Conservation (phyloP, 2,797 vertebrate genomes). For the Cygnus olor region DNA sequence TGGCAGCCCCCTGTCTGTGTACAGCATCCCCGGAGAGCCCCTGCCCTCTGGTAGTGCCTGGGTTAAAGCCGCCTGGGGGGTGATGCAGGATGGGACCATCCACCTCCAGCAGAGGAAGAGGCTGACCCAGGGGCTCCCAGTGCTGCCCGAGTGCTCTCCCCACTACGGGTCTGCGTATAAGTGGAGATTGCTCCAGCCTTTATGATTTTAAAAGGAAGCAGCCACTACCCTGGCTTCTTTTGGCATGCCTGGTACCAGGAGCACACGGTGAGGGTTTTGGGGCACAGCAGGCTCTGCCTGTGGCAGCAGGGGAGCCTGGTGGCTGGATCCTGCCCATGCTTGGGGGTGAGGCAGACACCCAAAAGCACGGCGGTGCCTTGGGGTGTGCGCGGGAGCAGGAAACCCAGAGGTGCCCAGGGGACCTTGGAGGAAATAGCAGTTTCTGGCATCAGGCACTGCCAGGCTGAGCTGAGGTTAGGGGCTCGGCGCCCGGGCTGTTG, state of each 20-base stretch:
- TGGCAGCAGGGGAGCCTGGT: background rate
- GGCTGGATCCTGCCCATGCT: background rate
- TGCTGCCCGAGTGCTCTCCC: accelerated
- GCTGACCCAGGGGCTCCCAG: background rate
- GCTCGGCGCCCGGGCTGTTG: background rate
- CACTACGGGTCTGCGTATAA: accelerated
- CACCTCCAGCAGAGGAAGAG: background rate
- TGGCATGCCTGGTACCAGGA: background rate
- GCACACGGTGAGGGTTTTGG: accelerated
- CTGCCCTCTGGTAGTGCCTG: background rate
- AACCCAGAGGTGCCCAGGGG: background rate
- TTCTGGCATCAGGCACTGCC: background rate
- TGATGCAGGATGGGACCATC: background rate
- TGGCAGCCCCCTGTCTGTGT: background rate
- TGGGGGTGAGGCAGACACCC: background rate
- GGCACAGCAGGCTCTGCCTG: background rate
- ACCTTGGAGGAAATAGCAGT: background rate
- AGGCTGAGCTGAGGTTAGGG: background rate
- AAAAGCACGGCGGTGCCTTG: background rate
- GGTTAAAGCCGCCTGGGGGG: background rate
- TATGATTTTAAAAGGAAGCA: background rate
- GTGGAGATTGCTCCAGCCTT: background rate
- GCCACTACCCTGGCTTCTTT: background rate
- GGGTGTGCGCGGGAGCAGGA: accelerated
- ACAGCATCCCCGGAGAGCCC: background rate